A percentile compares a stretch with the other conserved stretches of the same genome.
Conservation (phyloP, 1,140 invertebrate genomes). For the Calephelis virginiensis region DNA sequence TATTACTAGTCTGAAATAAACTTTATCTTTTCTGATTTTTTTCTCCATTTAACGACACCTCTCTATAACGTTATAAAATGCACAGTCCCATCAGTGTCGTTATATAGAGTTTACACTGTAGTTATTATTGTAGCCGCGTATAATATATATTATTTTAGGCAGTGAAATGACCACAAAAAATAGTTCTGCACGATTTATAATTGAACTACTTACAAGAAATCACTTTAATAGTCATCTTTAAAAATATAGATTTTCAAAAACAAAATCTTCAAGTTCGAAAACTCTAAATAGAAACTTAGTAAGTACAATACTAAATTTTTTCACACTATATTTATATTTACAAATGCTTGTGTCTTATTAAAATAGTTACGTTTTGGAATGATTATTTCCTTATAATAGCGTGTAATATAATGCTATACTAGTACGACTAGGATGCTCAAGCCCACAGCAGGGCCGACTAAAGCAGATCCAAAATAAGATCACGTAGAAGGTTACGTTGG, state of each 20-base stretch:
- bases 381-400: slow-evolving; percentile 24
- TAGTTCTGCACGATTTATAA: slow-evolving; percentile 20
- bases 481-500: slow-evolving; percentile 52
- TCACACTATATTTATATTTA: slow-evolving; percentile 19
- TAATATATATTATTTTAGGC: too few species aligned
- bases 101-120: too few species aligned
- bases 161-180: too few species aligned
- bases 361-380: slow-evolving; percentile 23
- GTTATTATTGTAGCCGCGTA: too few species aligned
- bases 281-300: slow-evolving; percentile 5
- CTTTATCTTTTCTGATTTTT: too few species aligned
- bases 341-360: slow-evolving; percentile 10
- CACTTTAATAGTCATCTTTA: slow-evolving; percentile 15
- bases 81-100: too few species aligned
- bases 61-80: too few species aligned
- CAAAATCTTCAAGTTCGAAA: slow-evolving; percentile 19
- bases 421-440: slow-evolving; percentile 20
- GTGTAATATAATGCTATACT: slow-evolving; percentile 15
- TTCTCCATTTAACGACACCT: too few species aligned
- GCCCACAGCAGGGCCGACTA: slow-evolving; percentile 25
- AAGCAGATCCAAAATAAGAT: slow-evolving; percentile 19
- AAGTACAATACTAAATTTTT: slow-evolving; percentile 14
- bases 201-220: slow-evolving; percentile 22
- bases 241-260: slow-evolving; percentile 21
- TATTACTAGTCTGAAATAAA: too few species aligned